Percentiles rank a stretch among this genome's conserved stretches.
Evolutionary conservation across 2,888 invertebrate species (phyloP).

Genomic region (Pelosia muscerda): DNA sequence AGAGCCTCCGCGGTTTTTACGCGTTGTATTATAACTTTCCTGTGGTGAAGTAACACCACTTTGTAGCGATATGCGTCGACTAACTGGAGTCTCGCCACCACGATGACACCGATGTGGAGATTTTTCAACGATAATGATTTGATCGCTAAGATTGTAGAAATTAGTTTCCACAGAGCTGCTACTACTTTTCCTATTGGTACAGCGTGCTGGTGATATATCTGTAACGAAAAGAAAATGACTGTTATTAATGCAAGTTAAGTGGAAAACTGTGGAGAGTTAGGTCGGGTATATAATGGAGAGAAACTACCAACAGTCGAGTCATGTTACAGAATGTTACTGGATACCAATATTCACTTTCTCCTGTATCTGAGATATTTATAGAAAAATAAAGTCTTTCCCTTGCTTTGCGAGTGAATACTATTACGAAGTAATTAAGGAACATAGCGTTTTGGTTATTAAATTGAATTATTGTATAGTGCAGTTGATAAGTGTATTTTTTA

Average conservation of each 20-base stretch:
- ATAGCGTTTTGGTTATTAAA: too few relatives aligned
- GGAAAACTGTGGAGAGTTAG: slow-evolving; percentile 12
- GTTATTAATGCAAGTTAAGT: slow-evolving; percentile 16
- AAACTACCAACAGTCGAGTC: slow-evolving; percentile 13
- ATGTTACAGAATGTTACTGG: slow-evolving; percentile 6
- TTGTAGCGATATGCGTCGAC: slow-evolving; percentile 80
- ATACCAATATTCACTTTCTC: slow-evolving; percentile 15
- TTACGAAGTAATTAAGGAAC: too few relatives aligned
- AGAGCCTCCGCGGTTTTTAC: slow-evolving; percentile 81
- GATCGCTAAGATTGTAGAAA: slow-evolving; percentile 89
- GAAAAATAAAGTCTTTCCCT: not conserved
- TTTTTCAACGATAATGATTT: slow-evolving; percentile 87
- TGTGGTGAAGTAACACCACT: slow-evolving; percentile 77
- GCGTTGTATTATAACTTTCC: slow-evolving; percentile 82
- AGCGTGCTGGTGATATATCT: slow-evolving; percentile 89
- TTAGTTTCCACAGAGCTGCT: slow-evolving; percentile 89
- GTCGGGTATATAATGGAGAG: slow-evolving; percentile 3
- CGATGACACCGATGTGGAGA: slow-evolving; percentile 82
- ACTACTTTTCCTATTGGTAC: slow-evolving; percentile 88
- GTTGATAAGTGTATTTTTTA: slow-evolving; percentile 28
- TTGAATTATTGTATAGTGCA: too few relatives aligned
- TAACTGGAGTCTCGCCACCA: slow-evolving; percentile 71
- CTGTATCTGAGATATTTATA: not conserved
- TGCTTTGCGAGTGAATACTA: not conserved
- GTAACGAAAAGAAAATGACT: slow-evolving; percentile 57